Conservation (phyloP, 2,797 vertebrate genomes). For the Hephaestus fuliginosus region DNA sequence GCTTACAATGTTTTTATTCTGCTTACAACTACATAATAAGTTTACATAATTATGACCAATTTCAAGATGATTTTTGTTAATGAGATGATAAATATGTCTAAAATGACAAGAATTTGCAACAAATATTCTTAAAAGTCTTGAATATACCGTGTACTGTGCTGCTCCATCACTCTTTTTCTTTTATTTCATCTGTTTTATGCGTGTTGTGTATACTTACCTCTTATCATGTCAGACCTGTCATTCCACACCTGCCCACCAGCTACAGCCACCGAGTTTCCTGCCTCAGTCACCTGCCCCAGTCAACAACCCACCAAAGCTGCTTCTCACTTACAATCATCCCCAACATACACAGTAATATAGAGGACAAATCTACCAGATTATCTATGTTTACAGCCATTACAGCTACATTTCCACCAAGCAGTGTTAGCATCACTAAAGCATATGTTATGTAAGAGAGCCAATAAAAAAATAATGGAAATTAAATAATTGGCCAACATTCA, state of each 20-base stretch:
- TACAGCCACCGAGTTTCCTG: not conserved
- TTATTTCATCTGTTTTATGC: not conserved
- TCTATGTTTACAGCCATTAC: not conserved
- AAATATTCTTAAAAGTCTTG: too few species aligned
- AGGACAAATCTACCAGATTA: not conserved
- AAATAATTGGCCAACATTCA: too few species aligned
- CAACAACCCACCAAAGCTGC: not conserved
- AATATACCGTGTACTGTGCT: not conserved
- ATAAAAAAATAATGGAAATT: too few species aligned
- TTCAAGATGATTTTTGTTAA: not conserved
- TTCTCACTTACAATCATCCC: not conserved
- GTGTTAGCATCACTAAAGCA: too few species aligned
- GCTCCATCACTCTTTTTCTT: not conserved
- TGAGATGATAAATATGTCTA: not conserved
- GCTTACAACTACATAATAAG: not conserved
- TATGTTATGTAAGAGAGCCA: too few species aligned
- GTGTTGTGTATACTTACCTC: not conserved
- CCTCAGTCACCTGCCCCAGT: constrained; percentile 1
- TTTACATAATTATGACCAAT: too few species aligned
- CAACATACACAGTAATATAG: not conserved
- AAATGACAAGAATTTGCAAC: too few species aligned
- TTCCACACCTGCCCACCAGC: constrained; percentile 16
- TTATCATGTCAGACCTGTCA: not conserved
- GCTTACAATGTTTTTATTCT: not conserved
- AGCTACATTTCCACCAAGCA: too few species aligned